Percentiles rank a stretch among this genome's conserved stretches.
Evolutionary conservation across 2,888 invertebrate genomes (phyloP).

Genomic region (Bedellia somnulentella): DNA sequence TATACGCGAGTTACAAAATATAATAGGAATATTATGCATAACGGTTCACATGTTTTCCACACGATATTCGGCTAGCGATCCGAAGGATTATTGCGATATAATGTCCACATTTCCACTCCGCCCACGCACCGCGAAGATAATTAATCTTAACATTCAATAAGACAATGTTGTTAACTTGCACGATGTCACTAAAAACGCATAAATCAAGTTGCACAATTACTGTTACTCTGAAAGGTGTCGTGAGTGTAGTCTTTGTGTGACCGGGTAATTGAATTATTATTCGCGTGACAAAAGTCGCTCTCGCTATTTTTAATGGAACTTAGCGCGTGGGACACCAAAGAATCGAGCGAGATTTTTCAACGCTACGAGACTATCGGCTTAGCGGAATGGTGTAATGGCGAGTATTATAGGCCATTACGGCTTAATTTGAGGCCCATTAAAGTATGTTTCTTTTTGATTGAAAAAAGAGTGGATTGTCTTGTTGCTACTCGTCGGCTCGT

Average conservation of each 20-base stretch:
- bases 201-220: constrained; percentile 32
- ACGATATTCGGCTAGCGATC: no score
- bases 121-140: constrained; percentile 6
- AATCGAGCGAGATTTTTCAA: no score
- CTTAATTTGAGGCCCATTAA: constrained; percentile 15
- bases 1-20: no score
- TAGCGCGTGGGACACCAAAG: constrained; percentile 26
- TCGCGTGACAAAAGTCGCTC: constrained; percentile 6
- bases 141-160: constrained; percentile 9
- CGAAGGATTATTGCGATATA: constrained; percentile 4
- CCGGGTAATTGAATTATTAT: constrained; percentile 6
- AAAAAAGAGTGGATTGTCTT: constrained; percentile 11
- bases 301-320: constrained; percentile 27
- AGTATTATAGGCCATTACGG: constrained; percentile 12
- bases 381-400: constrained; percentile 5
- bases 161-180: constrained; percentile 8
- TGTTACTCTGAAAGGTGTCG: constrained; percentile 9
- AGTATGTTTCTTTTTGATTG: constrained; percentile 14
- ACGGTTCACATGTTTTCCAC: constrained; percentile 20
- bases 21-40: constrained; percentile 18
- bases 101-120: constrained; percentile 2
- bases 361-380: constrained; percentile 6
- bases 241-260: constrained; percentile 13
- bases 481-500: neutral
- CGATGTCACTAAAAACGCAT: constrained; percentile 17